Percentiles rank a stretch among this genome's conserved stretches.
Evolutionary conservation across 2,113 vertebrate species (phyloP).

Genomic region (Paralichthys olivaceus): DNA sequence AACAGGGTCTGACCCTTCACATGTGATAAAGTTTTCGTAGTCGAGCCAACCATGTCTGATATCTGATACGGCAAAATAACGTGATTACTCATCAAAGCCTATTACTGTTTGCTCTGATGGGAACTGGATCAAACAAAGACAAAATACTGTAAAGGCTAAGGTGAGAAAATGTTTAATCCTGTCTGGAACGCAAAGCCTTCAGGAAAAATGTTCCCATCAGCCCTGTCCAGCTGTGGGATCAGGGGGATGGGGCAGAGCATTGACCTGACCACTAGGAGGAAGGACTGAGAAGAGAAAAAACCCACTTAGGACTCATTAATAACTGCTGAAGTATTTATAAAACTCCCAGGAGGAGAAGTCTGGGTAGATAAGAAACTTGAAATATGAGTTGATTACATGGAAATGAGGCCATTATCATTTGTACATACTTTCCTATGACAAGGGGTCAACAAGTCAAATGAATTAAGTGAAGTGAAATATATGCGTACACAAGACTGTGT

Average conservation of each 20-base stretch:
- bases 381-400: conserved; percentile 50
- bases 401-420: conserved; percentile 48
- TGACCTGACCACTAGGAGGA: conserved; percentile 31
- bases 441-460: conserved; percentile 51
- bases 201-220: conserved; percentile 59
- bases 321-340: conserved; percentile 57
- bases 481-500: neutral
- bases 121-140: conserved; percentile 37
- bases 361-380: conserved; percentile 55
- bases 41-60: conserved; percentile 9
- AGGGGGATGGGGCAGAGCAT: neutral
- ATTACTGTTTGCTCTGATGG: conserved; percentile 12
- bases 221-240: conserved; percentile 53
- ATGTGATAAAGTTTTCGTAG: conserved; percentile 23
- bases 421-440: conserved; percentile 37
- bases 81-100: conserved; percentile 25
- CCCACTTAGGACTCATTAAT: conserved; percentile 59
- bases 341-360: conserved; percentile 41
- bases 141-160: conserved; percentile 47
- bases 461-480: conserved; percentile 46
- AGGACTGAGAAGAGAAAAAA: conserved; percentile 38
- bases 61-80: neutral
- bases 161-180: conserved; percentile 66
- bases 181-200: conserved; percentile 55
- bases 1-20: conserved; percentile 17